A percentile compares a stretch with the other conserved stretches of the same genome.
Evolutionary conservation across 2,888 invertebrate genomes (phyloP).

Genomic region (Crepidodera aurea): DNA sequence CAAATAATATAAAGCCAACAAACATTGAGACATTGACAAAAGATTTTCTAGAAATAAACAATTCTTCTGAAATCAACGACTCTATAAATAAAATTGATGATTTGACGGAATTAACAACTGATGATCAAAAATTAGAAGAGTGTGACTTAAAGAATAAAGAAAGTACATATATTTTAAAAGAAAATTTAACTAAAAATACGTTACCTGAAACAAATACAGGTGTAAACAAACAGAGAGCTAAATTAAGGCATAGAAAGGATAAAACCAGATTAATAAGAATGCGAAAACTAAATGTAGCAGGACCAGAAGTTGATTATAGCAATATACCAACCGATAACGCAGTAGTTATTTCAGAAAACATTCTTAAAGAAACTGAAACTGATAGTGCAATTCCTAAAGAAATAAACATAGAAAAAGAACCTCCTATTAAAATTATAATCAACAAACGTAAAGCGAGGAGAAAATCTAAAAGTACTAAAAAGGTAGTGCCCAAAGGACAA

Average conservation of each 20-base stretch:
- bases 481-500: slow-evolving; percentile 42
- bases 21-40: background rate
- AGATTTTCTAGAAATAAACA: background rate
- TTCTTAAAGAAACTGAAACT: background rate
- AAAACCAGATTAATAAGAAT: slow-evolving; percentile 13
- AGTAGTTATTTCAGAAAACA: background rate
- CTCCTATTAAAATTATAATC: slow-evolving; percentile 38
- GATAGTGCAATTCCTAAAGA: background rate
- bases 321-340: background rate
- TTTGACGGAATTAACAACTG: background rate
- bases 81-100: background rate
- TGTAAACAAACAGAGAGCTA: slow-evolving; percentile 14
- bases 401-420: slow-evolving; percentile 25
- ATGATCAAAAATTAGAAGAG: background rate
- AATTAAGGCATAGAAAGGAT: slow-evolving; percentile 14
- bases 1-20: background rate
- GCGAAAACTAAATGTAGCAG: background rate
- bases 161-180: slow-evolving; percentile 16
- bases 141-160: slow-evolving; percentile 1
- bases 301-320: background rate
- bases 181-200: slow-evolving; percentile 23
- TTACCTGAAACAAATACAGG: background rate
- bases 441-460: slow-evolving; percentile 44
- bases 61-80: background rate
- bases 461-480: slow-evolving; percentile 48